Conservation (phyloP, 2,797 vertebrate genomes). For the Chrosomus eos region DNA sequence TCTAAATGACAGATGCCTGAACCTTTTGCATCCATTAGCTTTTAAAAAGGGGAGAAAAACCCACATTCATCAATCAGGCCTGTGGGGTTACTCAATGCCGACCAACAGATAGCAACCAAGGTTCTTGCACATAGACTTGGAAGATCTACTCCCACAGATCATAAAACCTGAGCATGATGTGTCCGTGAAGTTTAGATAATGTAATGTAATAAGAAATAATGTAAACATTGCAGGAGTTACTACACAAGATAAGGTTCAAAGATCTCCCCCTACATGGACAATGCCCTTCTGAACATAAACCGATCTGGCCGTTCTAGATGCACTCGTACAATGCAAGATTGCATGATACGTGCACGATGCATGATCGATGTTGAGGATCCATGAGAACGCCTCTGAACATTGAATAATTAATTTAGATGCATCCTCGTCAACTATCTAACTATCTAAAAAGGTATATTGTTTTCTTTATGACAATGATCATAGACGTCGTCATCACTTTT, state of each 20-base stretch:
- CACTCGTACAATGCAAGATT: neutral
- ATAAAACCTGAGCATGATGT: slow-evolving; percentile 41
- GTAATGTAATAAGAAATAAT: slow-evolving; percentile 39
- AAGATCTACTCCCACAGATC: slow-evolving; percentile 35
- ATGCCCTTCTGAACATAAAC: neutral
- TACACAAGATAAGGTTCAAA: slow-evolving; percentile 29
- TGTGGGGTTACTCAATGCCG: slow-evolving; percentile 1
- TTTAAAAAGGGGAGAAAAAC: slow-evolving; percentile 27
- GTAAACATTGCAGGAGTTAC: slow-evolving; percentile 42
- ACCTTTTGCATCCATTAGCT: neutral
- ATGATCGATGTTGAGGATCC: neutral
- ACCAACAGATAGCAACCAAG: slow-evolving; percentile 29
- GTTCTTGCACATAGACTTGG: neutral
- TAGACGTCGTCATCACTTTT: neutral
- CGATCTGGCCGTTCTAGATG: neutral
- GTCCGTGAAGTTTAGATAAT: slow-evolving; percentile 32
- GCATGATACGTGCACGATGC: neutral
- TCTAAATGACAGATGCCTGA: slow-evolving; percentile 8
- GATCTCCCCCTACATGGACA: neutral
- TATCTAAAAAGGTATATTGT: neutral
- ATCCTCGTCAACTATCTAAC: neutral
- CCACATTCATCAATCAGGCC: slow-evolving; percentile 8
- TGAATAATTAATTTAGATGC: neutral
- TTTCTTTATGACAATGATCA: neutral
- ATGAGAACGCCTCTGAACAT: neutral